Evolutionary conservation across 2,113 vertebrate species (phyloP), one percentile per base, ranked within the genome.

Genomic region (Blennius ocellaris): DNA sequence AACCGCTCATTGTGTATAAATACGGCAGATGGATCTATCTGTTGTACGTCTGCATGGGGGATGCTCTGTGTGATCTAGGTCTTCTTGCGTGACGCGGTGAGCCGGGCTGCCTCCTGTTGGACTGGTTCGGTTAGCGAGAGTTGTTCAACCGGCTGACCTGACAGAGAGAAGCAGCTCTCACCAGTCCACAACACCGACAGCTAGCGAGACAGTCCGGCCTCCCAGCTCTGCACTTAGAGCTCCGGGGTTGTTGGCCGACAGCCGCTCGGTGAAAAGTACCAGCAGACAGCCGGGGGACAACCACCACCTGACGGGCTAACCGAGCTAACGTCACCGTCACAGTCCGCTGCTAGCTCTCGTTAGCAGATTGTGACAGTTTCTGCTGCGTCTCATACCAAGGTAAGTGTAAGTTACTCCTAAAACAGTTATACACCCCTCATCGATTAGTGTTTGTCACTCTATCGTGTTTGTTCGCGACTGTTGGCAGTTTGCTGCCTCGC

Each of bases 401-500:
- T 89, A 79, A 86, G 87, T 67, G 90, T 89, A 79, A 86, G 87
- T 67, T 38, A 7, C 7, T 49, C 56, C 43, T 56, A 0, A 66
- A 3, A 15, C 12, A 12, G 11, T 16, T 1, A 0, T 9, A n/a
- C n/a, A n/a, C n/a, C n/a, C n/a, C n/a, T n/a, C 21, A 30, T 7
- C 4, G 17, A 5, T 7, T 8, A 36, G 48, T 11, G 15, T 12
- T 11, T 12, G 10, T 14, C 14, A 16, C 11, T 0, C 7, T 50
- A 2, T 54, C 12, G 0, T 5, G 5, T 4, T 1, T 6, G n/a
- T 11, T 14, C 38, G 21, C 5, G 6, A 12, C 14, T 44, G 38
- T 12, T 60, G 30, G 9, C 10, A 14, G 16, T 17, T 40, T 16
- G 30, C 36, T 53, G 15, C 14, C 40, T 73, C 5, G 7, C 1